phyloP scores from a whole-genome alignment of 2,797 vertebrate species.

The Podargus strigoides region DNA sequence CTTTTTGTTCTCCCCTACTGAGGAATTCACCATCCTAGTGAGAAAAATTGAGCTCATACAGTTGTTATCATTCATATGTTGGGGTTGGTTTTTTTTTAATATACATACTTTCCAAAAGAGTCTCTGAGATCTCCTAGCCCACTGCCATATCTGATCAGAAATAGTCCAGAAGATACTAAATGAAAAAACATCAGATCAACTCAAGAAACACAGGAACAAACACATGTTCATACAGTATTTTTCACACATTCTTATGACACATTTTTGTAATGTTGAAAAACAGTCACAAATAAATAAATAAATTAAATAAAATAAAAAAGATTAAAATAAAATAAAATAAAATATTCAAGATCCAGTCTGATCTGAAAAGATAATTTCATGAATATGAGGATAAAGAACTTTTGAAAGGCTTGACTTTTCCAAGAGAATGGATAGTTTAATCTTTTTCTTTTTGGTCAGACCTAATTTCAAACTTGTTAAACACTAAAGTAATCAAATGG shows the following conservation, averaged over 20 bases:
- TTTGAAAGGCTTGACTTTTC: no score
- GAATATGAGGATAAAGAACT: background rate
- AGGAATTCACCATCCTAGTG: background rate
- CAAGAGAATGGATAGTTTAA: background rate
- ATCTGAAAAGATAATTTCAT: background rate
- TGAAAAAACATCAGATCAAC: background rate
- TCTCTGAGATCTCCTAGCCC: background rate
- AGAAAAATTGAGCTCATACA: background rate
- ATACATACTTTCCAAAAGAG: background rate
- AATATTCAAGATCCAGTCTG: background rate
- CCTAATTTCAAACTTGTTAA: background rate
- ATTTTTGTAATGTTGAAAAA: background rate
- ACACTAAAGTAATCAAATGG: background rate
- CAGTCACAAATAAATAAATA: background rate
- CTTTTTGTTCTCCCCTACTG: background rate
- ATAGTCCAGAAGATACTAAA: background rate
- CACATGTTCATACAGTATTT: background rate
- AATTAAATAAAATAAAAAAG: background rate
- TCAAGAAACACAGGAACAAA: background rate
- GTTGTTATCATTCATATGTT: background rate
- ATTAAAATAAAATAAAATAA: background rate
- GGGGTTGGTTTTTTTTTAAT: background rate
- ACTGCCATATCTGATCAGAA: background rate
- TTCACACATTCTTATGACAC: background rate
- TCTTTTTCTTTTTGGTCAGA: background rate